Evolutionary conservation across 1,140 invertebrate genomes (phyloP).

Genomic region (Parasteatoda tepidariorum): DNA sequence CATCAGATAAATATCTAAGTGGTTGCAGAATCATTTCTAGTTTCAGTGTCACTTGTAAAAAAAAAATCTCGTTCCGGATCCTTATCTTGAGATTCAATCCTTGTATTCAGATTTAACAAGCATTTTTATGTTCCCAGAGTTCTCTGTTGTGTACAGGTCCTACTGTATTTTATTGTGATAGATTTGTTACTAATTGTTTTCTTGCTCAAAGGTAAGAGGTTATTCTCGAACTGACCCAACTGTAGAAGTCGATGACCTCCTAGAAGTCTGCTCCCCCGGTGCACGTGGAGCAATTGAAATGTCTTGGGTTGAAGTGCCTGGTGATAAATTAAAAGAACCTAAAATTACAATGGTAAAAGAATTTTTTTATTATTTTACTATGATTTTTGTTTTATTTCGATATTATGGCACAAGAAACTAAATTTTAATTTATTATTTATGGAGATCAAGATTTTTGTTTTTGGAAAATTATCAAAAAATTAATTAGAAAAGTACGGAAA

Average conservation of each 20-base stretch:
- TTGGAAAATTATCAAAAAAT: too few species aligned
- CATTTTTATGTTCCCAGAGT: not conserved
- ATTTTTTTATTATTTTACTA: not conserved
- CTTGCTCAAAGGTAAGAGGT: conserved; percentile 20
- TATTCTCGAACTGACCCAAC: conserved; percentile 40
- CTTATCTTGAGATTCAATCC: too few species aligned
- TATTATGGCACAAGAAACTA: too few species aligned
- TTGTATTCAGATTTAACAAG: not conserved
- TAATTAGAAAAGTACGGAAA: too few species aligned
- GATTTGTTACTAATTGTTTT: not conserved
- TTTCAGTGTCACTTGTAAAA: too few species aligned
- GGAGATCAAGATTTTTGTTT: too few species aligned
- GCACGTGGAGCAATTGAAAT: conserved; percentile 94
- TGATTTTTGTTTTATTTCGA: too few species aligned
- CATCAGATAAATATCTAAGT: too few species aligned
- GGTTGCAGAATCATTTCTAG: too few species aligned
- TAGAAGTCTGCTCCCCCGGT: conserved; percentile 97
- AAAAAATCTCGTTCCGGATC: too few species aligned
- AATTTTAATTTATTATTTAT: too few species aligned
- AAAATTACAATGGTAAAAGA: conserved; percentile 75
- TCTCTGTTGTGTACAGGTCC: not conserved
- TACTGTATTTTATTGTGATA: not conserved
- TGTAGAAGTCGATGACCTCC: conserved; percentile 78
- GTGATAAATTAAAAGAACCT: conserved; percentile 97
- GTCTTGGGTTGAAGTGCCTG: conserved; percentile 95